Conservation (phyloP, 2,888 invertebrate genomes). For the Parascotia fuliginaria region DNA sequence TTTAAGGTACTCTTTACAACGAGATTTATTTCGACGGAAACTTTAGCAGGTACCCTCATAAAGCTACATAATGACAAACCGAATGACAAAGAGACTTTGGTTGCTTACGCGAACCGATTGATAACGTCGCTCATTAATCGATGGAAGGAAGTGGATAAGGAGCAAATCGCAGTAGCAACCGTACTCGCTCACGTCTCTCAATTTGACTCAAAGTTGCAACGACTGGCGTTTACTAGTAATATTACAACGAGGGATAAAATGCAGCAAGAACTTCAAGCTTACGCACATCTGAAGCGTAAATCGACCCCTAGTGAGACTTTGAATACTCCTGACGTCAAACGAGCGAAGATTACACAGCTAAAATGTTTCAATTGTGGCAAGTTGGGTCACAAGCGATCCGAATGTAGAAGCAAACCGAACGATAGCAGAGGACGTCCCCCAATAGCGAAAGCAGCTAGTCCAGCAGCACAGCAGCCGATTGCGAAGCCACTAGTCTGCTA, state of each 20-base stretch:
- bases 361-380: background rate
- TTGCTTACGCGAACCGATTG: slow-evolving; percentile 12
- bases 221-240: slow-evolving; percentile 15
- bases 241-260: slow-evolving; percentile 1
- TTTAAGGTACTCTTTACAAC: slow-evolving; percentile 23
- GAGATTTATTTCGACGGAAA: slow-evolving; percentile 10
- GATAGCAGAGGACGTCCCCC: background rate
- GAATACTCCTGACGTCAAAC: background rate
- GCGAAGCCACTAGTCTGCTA: background rate
- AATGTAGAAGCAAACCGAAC: slow-evolving; percentile 7
- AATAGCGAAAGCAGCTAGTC: background rate
- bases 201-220: slow-evolving; percentile 15
- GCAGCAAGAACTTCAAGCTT: slow-evolving; percentile 2
- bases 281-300: slow-evolving; percentile 2
- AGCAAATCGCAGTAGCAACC: slow-evolving; percentile 15
- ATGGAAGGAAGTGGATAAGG: no score
- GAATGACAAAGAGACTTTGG: slow-evolving; percentile 19
- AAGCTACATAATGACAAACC: slow-evolving; percentile 14
- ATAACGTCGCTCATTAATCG: no score
- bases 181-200: slow-evolving; percentile 16
- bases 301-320: background rate
- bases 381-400: slow-evolving; percentile 11
- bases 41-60: slow-evolving; percentile 19
- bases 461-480: background rate
- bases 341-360: background rate